Conservation (phyloP, 1,140 invertebrate genomes). For the Bombus confusus region DNA sequence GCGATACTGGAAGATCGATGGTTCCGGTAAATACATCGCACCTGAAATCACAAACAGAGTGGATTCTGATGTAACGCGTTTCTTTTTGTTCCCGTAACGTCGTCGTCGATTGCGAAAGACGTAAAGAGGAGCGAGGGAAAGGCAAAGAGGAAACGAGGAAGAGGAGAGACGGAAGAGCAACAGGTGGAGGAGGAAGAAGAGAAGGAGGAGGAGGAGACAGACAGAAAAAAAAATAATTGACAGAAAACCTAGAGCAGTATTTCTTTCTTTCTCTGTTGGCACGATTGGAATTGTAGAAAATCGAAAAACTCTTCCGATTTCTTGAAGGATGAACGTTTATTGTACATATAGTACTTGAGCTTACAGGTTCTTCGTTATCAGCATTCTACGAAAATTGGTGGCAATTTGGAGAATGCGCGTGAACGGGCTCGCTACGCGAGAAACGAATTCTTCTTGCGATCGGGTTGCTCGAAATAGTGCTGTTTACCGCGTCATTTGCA, state of each 20-base stretch:
- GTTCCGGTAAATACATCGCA: not conserved
- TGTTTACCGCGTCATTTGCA: not conserved
- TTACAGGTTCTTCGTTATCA: not conserved
- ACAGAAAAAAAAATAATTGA: not conserved
- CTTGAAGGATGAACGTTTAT: not conserved
- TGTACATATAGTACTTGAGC: not conserved
- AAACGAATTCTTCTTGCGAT: not conserved
- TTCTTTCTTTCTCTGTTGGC: not conserved
- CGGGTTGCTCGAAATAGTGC: not conserved
- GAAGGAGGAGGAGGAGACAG: too few species aligned
- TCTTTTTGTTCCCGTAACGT: not conserved
- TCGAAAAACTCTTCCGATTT: not conserved
- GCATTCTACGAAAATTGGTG: not conserved
- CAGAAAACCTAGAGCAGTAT: not conserved
- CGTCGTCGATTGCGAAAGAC: not conserved
- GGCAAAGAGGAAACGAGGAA: too few species aligned
- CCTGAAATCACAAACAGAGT: conserved; percentile 54
- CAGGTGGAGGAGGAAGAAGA: not conserved
- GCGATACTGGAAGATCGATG: not conserved
- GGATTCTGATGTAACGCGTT: not conserved
- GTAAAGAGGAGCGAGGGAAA: not conserved
- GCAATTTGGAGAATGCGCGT: not conserved
- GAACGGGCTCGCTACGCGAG: not conserved
- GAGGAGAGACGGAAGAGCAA: fast-evolving
- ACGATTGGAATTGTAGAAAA: not conserved